Evolutionary conservation across 2,888 invertebrate genomes (phyloP).

Genomic region (Eretmocerus hayati): DNA sequence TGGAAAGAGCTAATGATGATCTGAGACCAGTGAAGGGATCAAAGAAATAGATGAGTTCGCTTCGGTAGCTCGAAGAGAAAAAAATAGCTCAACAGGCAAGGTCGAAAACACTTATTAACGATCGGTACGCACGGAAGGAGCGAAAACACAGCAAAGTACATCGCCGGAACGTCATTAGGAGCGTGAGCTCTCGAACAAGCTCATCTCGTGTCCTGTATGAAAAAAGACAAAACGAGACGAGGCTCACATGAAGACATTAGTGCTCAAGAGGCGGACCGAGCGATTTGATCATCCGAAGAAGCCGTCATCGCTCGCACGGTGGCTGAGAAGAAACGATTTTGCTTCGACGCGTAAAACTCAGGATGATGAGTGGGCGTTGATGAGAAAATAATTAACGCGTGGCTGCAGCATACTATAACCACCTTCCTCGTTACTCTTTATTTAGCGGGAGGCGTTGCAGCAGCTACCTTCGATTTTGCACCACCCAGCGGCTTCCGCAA

Average conservation of each 20-base stretch:
- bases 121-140: constrained; percentile 8
- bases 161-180: constrained; percentile 9
- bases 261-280: background rate
- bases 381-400: constrained; percentile 39
- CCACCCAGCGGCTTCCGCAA: constrained; percentile 7
- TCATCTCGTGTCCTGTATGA: background rate
- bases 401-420: background rate
- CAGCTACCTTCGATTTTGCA: background rate
- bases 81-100: background rate
- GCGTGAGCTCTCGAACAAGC: constrained; percentile 1
- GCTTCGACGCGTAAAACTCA: background rate
- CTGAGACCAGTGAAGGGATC: too few species aligned
- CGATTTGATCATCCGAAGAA: too few species aligned
- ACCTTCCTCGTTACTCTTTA: constrained; percentile 14
- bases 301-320: background rate
- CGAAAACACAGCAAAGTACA: background rate
- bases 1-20: too few species aligned
- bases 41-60: background rate
- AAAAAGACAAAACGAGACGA: constrained; percentile 1
- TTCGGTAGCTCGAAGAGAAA: constrained; percentile 1
- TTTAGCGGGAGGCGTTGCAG: constrained; percentile 4
- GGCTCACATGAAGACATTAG: constrained; percentile 38
- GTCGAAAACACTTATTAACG: constrained; percentile 7
- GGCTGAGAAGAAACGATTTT: constrained; percentile 30
- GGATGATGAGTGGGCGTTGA: constrained; percentile 25